Evolutionary conservation across 2,888 invertebrate species (phyloP), one percentile per base, ranked within the genome.

Genomic region (Leucophenga maculata): DNA sequence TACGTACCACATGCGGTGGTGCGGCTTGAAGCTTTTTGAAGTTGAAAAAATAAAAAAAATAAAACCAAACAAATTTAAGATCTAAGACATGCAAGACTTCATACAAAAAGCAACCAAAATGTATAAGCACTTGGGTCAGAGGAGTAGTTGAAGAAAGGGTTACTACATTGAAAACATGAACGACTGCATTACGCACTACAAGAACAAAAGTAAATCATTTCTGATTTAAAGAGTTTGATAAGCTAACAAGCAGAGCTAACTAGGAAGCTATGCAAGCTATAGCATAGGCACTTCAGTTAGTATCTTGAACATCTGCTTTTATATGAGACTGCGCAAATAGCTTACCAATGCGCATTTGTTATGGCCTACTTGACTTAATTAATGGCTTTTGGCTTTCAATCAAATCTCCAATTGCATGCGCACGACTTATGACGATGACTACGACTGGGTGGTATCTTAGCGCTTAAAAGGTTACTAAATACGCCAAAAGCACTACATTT

Each of bases 351-450:
- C 13, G 11, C 44, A n/a, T 13, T 18, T 11, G 18, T 60, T 39
- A 39, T 60, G 60, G 16, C 60, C 60, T 39, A 60, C 44, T 60
- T 60, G 60, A 60, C 60, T 39, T 39, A 60, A 32, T 39, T 60
- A 60, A 39, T 60, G 60, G 14, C 60, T 26, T 60, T 39, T 39
- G 16, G 14, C 16, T 18, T 39, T 60, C 60, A 60, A 60, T 60
- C 60, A 60, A 60, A 31, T 11, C 16, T 60, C 32, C 39, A 60
- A 44, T 60, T 60, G 44, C 39, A 60, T 32, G 18, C 32, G 39
- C 60, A 60, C 60, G 60, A 60, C 44, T 60, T 60, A 32, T 8
- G 32, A 32, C 32, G 3, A 32, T 11, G 11, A 6, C 20, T 55
- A 16, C 13, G 55, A 26, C 57, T 55, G 39, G 39, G 32, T 6